Percentiles rank a stretch among this genome's conserved stretches.
Conservation (phyloP, 2,888 invertebrate genomes). For the Caenorhabditis sulstoni region DNA sequence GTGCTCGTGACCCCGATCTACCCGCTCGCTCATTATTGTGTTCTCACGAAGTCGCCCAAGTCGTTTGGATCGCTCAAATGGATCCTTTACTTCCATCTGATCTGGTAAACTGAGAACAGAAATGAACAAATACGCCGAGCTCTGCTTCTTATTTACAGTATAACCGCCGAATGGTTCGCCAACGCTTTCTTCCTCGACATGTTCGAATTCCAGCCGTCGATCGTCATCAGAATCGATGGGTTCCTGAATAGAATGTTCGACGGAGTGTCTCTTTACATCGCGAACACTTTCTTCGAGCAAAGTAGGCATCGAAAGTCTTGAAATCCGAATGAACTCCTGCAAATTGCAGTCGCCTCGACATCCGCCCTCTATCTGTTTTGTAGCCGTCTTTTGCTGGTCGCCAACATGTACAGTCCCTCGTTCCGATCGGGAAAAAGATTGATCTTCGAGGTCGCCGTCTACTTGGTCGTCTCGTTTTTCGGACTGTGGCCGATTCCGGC, state of each 20-base stretch:
- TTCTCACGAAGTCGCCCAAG: conserved; percentile 22
- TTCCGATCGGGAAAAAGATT: neutral
- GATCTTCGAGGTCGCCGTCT: conserved; percentile 7
- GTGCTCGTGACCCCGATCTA: conserved; percentile 7
- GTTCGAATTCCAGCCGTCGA: conserved; percentile 31
- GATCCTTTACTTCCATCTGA: conserved; percentile 25
- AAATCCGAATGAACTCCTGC: neutral
- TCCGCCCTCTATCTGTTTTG: conserved; percentile 24
- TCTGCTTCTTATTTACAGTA: conserved; percentile 11
- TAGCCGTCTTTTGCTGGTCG: conserved; percentile 30
- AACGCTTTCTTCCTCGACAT: conserved; percentile 24
- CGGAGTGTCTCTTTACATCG: neutral
- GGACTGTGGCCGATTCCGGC: conserved; percentile 11
- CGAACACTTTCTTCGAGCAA: conserved; percentile 11
- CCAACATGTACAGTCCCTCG: conserved; percentile 18
- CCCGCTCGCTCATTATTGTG: conserved; percentile 38
- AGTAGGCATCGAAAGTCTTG: conserved; percentile 1
- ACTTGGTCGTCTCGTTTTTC: conserved; percentile 6
- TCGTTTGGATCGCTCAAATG: conserved; percentile 20
- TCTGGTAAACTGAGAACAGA: conserved; percentile 9
- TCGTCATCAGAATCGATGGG: conserved; percentile 25
- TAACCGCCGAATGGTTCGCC: conserved; percentile 32
- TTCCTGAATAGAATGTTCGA: neutral
- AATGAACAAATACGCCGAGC: neutral
- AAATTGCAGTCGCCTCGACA: conserved; percentile 25